Evolutionary conservation across 2,888 invertebrate genomes (phyloP).

Genomic region (Steinernema hermaphroditum): DNA sequence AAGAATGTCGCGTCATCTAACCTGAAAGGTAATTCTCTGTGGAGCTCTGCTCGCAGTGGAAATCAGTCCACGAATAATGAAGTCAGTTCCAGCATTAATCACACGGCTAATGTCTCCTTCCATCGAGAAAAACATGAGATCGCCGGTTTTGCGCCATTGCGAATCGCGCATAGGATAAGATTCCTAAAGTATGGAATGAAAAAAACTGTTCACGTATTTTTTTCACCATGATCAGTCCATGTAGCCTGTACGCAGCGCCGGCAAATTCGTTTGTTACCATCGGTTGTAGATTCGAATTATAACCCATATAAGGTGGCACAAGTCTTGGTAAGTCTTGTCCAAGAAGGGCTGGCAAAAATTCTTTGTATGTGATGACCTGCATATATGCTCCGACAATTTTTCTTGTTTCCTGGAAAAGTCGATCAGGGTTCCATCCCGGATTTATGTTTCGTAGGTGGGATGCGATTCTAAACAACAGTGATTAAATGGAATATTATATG

Average conservation of each 20-base stretch:
- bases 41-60: slow-evolving; percentile 79
- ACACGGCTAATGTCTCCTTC: slow-evolving; percentile 36
- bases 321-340: slow-evolving; percentile 75
- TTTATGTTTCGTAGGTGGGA: slow-evolving; percentile 61
- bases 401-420: slow-evolving; percentile 67
- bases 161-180: slow-evolving; percentile 55
- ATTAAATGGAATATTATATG: no score
- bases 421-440: slow-evolving; percentile 60
- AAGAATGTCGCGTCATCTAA: slow-evolving; percentile 70
- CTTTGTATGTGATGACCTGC: slow-evolving; percentile 68
- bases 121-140: slow-evolving; percentile 44
- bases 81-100: slow-evolving; percentile 80
- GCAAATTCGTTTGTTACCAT: slow-evolving; percentile 92
- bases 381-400: slow-evolving; percentile 67
- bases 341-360: slow-evolving; percentile 87
- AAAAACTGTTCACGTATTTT: slow-evolving; percentile 16
- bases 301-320: slow-evolving; percentile 80
- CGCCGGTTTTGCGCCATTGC: slow-evolving; percentile 49
- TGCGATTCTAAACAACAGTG: slow-evolving; percentile 51
- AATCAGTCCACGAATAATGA: slow-evolving; percentile 91
- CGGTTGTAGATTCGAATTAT: slow-evolving; percentile 80
- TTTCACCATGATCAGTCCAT: slow-evolving; percentile 91
- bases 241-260: slow-evolving; percentile 88
- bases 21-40: slow-evolving; percentile 83
- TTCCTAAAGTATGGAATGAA: slow-evolving; percentile 42